A percentile compares a stretch with the other conserved stretches of the same genome.
Conservation (phyloP, 2,797 vertebrate species). For the Pantherophis vulpinus region DNA sequence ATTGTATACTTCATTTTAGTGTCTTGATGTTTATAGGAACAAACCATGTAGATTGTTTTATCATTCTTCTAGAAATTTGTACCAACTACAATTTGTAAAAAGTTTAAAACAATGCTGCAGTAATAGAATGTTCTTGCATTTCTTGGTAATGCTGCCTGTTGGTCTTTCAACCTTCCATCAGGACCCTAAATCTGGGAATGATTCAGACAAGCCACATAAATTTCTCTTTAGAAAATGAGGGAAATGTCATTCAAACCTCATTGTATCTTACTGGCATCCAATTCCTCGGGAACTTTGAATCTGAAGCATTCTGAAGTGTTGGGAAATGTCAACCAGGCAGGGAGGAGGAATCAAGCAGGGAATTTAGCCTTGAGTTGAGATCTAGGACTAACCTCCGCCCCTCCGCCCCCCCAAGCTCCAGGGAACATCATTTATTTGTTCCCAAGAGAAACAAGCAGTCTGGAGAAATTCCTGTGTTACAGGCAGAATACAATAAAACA, state of each 20-base stretch:
- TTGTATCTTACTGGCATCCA: neutral
- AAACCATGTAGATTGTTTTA: neutral
- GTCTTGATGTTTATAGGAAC: neutral
- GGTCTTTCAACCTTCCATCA: neutral
- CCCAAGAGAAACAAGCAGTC: neutral
- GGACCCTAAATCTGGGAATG: neutral
- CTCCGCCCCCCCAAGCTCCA: no score
- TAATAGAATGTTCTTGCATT: neutral
- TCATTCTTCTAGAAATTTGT: neutral
- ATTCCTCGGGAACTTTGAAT: neutral
- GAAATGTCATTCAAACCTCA: neutral
- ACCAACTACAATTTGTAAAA: neutral
- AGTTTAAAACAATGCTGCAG: neutral
- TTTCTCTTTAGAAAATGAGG: neutral
- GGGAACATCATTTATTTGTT: neutral
- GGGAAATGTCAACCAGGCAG: neutral
- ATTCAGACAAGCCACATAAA: neutral
- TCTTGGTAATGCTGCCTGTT: neutral
- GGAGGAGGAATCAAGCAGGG: neutral
- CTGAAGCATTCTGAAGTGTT: neutral
- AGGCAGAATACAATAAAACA: neutral
- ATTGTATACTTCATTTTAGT: neutral
- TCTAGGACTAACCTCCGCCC: neutral
- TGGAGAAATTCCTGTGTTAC: neutral
- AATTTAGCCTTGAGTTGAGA: neutral